Evolutionary conservation across 2,113 vertebrate genomes (phyloP).

Genomic region (Tylochromis polylepis): DNA sequence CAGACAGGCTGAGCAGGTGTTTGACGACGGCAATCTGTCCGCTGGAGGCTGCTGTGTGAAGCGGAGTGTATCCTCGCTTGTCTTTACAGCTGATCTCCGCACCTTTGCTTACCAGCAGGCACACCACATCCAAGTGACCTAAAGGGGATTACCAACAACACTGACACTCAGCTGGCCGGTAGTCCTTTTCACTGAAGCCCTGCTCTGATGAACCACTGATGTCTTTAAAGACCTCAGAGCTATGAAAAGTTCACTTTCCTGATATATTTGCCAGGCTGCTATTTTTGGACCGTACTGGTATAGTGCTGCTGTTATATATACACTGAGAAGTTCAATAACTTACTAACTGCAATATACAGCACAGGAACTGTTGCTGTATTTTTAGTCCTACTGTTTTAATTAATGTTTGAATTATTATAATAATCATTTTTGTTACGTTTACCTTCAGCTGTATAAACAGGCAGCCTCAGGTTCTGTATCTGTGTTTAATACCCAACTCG

Average conservation of each 20-base stretch:
- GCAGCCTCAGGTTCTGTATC: too few species aligned
- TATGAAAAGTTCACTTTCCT: not conserved
- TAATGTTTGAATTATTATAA: too few species aligned
- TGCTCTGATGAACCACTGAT: not conserved
- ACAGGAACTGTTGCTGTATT: too few species aligned
- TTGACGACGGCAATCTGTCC: slow-evolving; percentile 90
- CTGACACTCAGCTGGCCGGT: not conserved
- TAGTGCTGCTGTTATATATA: too few species aligned
- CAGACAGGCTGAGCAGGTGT: slow-evolving; percentile 89
- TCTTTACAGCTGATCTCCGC: slow-evolving; percentile 94
- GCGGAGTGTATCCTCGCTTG: slow-evolving; percentile 92
- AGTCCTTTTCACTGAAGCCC: not conserved
- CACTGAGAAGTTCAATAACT: not conserved
- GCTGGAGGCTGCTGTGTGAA: slow-evolving; percentile 91
- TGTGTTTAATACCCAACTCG: too few species aligned
- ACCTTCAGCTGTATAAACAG: too few species aligned
- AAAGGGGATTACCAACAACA: not conserved
- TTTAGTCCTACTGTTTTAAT: not conserved
- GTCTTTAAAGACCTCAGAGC: not conserved
- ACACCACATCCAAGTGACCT: slow-evolving; percentile 94
- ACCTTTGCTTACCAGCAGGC: slow-evolving; percentile 86
- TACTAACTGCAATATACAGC: not conserved
- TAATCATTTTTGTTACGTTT: too few species aligned
- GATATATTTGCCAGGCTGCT: not conserved
- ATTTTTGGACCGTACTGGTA: not conserved